Evolutionary conservation across 1,140 invertebrate species (phyloP), one percentile per base, ranked within the genome.

Genomic region (Arion vulgaris): DNA sequence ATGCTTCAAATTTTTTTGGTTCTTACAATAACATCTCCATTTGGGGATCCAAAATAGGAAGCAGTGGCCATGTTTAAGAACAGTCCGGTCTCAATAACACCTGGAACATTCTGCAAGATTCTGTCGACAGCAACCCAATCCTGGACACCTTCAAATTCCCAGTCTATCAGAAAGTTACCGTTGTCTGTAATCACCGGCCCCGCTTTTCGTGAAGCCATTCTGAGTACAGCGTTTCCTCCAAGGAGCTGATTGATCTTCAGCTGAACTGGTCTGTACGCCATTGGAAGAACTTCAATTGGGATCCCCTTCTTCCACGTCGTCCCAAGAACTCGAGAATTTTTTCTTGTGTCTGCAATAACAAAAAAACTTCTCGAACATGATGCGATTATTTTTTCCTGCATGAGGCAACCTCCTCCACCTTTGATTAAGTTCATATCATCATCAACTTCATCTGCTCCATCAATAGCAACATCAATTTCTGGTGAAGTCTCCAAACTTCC

Each of bases 171-270:
- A 91, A 99, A 98, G 93, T 99, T 99, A 17, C 97, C 97, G 94
- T 99, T 99, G 91, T 99, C 98, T 17, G 98, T 99, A 7, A 99
- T 95, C 49, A 99, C 95, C 53, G 98, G 98, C 38, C 98, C 98
- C 95, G 96, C 96, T 94, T 99, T 99, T 28, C 95, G 94, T 75
- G 95, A 91, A 7, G 92, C 93, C 95, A 96, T 96, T 86, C 98
- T 93, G 34, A 99, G 93, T 72, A 94, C 92, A 11, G 95, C 93
- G 85, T 94, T 92, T 23, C 98, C 97, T 38, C 97, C 96, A 92
- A 95, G 96, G 73, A 92, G 86, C n/a, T 93, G 89, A 87, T 95
- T 93, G 86, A 99, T 95, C 92, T 95, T 96, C 19, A 94, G 92
- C 92, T 95, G 94, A 51, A 98, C 94, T 19, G 97, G 95, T 72